Evolutionary conservation across 1,140 invertebrate genomes (phyloP), one percentile per base, ranked within the genome.

Genomic region (Drosophila paulistorum): DNA sequence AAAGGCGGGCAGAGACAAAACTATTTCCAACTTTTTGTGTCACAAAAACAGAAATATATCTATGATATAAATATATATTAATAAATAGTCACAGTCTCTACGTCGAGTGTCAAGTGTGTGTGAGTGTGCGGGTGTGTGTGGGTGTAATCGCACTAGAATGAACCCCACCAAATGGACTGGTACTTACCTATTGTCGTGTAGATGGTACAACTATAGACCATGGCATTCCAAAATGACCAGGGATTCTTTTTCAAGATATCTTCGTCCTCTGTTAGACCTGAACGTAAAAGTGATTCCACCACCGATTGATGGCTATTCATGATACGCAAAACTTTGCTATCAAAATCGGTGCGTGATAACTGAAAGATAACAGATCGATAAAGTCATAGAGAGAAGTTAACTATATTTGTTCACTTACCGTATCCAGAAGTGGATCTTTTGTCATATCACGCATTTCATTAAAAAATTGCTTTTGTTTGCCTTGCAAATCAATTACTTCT

Each of bases 121-220:
- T 30, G 30, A 1, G 0, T 77, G 67, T 74, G 74, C 48, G 73
- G 41, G 35, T 35, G 41, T 7, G 65, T 57, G 74, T 77, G 74
- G 74, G 74, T 59, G 74, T 48, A 61, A 71, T 58, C 33, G 74
- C 74, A 65, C 74, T 33, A 37, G 59, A 76, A 59, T 23, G 75
- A 60, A 63, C 71, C 68, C 45, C 48, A 23, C 2, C 5, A 7
- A 11, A 10, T 11, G 14, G 9, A 17, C 3, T 35, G 10, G 7
- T 13, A 93, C 94, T 94, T 83, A 98, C 97, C 98, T 81, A 99
- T 98, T 3, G 98, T 98, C 1, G 98, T 98, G 84, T 97, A 98
- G 77, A 98, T 96, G 7, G 98, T 98, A 42, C 97, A 96, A 69
- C 97, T 97, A 90, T 97, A 99, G 90, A 98, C 98, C 77, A 99